phyloP scores from a whole-genome alignment of 2,113 vertebrate species.

The Caracal caracal region DNA sequence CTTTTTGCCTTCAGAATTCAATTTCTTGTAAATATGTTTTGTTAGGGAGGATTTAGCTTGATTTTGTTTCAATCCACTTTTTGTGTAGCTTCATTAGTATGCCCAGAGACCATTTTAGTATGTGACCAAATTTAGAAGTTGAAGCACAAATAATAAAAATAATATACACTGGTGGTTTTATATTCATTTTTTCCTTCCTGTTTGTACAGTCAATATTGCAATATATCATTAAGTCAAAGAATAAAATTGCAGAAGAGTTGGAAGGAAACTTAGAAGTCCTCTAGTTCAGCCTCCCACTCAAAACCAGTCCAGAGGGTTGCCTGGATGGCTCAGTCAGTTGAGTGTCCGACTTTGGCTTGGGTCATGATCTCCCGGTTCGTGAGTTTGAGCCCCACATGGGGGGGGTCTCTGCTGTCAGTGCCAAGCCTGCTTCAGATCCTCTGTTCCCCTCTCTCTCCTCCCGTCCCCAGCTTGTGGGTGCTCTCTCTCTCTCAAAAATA shows the following conservation, averaged over 20 bases:
- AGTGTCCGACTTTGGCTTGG: too few relatives aligned
- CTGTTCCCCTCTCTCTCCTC: too few relatives aligned
- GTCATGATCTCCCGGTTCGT: too few relatives aligned
- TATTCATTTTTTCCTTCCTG: background rate
- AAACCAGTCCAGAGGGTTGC: background rate
- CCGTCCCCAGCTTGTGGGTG: too few relatives aligned
- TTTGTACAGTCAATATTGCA: background rate
- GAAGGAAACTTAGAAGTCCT: background rate
- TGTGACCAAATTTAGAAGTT: background rate
- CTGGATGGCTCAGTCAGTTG: too few relatives aligned
- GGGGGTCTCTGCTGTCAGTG: too few relatives aligned
- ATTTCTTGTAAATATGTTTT: background rate
- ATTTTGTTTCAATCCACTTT: background rate
- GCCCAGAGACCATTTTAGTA: background rate
- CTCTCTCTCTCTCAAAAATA: too few relatives aligned
- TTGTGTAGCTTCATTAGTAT: background rate
- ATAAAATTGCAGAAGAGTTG: background rate
- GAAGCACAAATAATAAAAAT: constrained; percentile 10
- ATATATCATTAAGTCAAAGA: background rate
- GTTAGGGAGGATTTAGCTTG: background rate
- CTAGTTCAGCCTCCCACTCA: background rate
- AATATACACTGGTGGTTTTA: background rate
- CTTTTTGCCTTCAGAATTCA: constrained; percentile 19
- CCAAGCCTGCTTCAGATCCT: too few relatives aligned
- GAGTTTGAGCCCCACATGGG: too few relatives aligned